phyloP scores from a whole-genome alignment of 2,797 vertebrate genomes.

The Rhodeus uyekii region DNA sequence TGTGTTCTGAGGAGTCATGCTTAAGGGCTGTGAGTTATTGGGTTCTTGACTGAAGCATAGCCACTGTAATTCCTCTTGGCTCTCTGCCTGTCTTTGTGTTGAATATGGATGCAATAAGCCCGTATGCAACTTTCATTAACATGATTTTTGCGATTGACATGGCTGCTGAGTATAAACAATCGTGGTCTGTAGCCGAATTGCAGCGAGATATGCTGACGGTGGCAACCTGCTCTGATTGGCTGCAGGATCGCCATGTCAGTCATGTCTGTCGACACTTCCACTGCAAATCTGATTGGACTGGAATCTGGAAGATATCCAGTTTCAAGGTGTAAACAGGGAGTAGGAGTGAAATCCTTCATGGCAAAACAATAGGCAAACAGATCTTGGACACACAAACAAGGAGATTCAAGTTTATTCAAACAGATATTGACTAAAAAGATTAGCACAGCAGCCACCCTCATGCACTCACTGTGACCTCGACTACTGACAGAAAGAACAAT shows the following conservation, averaged over 20 bases:
- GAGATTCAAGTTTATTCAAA: slow-evolving; percentile 9
- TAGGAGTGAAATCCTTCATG: background rate
- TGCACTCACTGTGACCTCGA: slow-evolving; percentile 9
- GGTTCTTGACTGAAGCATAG: slow-evolving; percentile 61
- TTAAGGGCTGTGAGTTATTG: slow-evolving; percentile 54
- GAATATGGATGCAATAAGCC: slow-evolving; percentile 31
- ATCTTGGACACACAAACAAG: background rate
- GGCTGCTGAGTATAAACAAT: slow-evolving; percentile 35
- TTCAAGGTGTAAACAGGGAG: slow-evolving; percentile 8
- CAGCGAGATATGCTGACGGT: background rate
- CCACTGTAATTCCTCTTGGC: slow-evolving; percentile 70
- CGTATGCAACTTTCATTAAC: slow-evolving; percentile 8
- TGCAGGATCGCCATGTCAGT: slow-evolving; percentile 6
- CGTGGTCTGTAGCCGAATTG: background rate
- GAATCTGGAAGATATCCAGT: slow-evolving; percentile 16
- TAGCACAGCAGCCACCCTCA: background rate
- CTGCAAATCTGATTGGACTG: slow-evolving; percentile 4
- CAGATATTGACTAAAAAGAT: background rate
- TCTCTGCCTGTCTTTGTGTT: slow-evolving; percentile 57
- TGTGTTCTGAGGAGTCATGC: slow-evolving; percentile 26
- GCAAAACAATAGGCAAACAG: slow-evolving; percentile 12
- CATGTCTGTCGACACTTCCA: background rate
- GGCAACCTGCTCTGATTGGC: slow-evolving; percentile 13
- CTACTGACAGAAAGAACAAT: slow-evolving; percentile 36
- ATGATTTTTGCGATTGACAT: slow-evolving; percentile 17